A percentile compares a stretch with the other conserved stretches of the same genome.
Evolutionary conservation across 2,797 vertebrate species (phyloP).

Genomic region (Anniella stebbinsi): DNA sequence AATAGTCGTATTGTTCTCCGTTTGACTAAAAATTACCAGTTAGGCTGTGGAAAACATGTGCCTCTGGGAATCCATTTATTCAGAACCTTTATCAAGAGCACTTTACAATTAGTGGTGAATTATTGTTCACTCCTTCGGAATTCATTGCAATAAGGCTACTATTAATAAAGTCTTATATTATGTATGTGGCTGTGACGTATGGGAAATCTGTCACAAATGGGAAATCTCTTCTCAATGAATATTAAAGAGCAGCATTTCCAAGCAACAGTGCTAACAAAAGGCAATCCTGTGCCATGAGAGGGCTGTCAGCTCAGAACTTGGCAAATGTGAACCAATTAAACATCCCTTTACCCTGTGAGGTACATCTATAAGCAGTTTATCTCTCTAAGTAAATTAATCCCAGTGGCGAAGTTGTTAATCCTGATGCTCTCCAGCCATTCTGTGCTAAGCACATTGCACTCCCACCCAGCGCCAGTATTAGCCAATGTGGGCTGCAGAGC

Average conservation of each 20-base stretch:
- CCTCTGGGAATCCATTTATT: constrained; percentile 49
- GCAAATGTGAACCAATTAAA: constrained; percentile 20
- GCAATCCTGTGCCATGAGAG: fast-evolving
- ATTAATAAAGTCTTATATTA: constrained; percentile 57
- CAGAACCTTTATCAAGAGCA: constrained; percentile 64
- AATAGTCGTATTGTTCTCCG: constrained; percentile 64
- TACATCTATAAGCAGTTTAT: constrained; percentile 30
- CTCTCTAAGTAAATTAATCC: constrained; percentile 13
- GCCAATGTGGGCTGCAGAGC: not conserved
- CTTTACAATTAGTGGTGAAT: constrained; percentile 63
- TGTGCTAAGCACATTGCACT: constrained; percentile 6
- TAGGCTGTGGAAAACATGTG: constrained; percentile 59
- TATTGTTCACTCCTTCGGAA: constrained; percentile 62
- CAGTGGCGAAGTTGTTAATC: constrained; percentile 19
- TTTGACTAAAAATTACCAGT: constrained; percentile 61
- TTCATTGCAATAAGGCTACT: constrained; percentile 60
- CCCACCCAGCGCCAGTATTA: not conserved
- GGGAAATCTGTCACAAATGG: constrained; percentile 27
- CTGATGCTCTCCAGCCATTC: constrained; percentile 26
- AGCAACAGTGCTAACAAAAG: constrained; percentile 42
- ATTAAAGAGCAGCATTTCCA: constrained; percentile 54
- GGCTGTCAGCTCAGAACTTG: constrained; percentile 19
- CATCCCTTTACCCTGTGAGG: not conserved
- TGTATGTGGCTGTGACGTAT: constrained; percentile 37
- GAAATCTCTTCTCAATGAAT: constrained; percentile 58